Evolutionary conservation across 2,888 invertebrate species (phyloP).

Genomic region (Sphaerophoria taeniata): DNA sequence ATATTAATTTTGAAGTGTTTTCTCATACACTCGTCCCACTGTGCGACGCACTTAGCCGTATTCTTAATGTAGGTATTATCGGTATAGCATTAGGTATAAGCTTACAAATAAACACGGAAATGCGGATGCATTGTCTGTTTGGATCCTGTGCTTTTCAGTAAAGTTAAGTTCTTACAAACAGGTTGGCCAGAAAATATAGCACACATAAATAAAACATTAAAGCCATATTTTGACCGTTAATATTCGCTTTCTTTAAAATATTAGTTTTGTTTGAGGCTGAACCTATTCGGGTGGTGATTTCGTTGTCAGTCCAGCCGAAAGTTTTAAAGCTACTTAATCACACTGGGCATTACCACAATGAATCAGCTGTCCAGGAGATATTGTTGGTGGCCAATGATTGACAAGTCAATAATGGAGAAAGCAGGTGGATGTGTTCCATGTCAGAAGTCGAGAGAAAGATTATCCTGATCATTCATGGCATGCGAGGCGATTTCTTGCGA

Average conservation of each 20-base stretch:
- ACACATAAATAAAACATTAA: not conserved
- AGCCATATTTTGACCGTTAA: not conserved
- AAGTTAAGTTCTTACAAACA: not conserved
- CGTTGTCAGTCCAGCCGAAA: not conserved
- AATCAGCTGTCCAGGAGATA: not conserved
- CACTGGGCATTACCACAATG: not conserved
- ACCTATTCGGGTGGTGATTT: not conserved
- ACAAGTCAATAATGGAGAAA: too few species aligned
- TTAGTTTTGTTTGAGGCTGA: not conserved
- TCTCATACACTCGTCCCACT: too few species aligned
- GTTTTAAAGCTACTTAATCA: not conserved
- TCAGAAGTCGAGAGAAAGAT: not conserved
- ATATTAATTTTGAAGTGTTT: too few species aligned
- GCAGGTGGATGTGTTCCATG: not conserved
- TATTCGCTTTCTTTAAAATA: not conserved
- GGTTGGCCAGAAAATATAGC: not conserved
- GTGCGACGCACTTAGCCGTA: constrained; percentile 58
- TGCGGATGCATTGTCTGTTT: not conserved
- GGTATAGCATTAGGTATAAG: constrained; percentile 26
- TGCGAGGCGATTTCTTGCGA: not conserved
- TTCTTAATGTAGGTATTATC: constrained; percentile 35
- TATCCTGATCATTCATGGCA: not conserved
- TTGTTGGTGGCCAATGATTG: too few species aligned
- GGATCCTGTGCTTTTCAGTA: too few species aligned
- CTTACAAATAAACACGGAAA: constrained; percentile 19